Evolutionary conservation across 2,797 vertebrate species (phyloP), one percentile per base, ranked within the genome.

Genomic region (Spinibarbus caldwelli): DNA sequence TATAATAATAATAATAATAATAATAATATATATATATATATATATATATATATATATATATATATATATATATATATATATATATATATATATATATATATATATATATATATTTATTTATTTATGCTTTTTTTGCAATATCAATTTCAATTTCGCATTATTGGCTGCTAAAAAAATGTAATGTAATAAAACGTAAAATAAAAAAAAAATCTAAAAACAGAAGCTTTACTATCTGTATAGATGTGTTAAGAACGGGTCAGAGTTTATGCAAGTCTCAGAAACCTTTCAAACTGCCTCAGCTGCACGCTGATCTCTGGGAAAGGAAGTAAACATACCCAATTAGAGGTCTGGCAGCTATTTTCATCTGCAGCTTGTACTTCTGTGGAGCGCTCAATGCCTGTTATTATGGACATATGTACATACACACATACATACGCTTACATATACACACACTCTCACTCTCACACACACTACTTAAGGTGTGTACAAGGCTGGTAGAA

Each of bases 291-390:
- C 52, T 43, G 26, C 31, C 70, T 81, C 84, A 89, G 86, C 78
- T 66, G 91, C 72, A 81, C 59, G 87, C 93, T 93, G 92, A 89
- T 91, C 91, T 92, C 94, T 93, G 90, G 92, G 85, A 93, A 93
- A 90, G 92, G 85, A 86, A 92, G 91, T 93, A 89, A 85, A 72
- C 88, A 72, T 77, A 87, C 90, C 80, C 85, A 90, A 90, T 91
- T 88, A 82, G 82, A 89, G 71, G 41, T 21, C 84, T 80, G 87
- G 88, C 45, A 89, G 87, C 87, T 87, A 90, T 89, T 91, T 87
- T 87, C 89, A 89, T 86, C 78, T 15, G 7, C 67, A 15, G 31
- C 68, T 70, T 86, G 80, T 70, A 73, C 78, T 83, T 73, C 49
- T 77, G n/a, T 70, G 86, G 86, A 71, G 38, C 41, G 6, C 85